These are phyloP conservation scores for Aporophyla nigra DNA, from an alignment of 2,888 invertebrate species.

Conservation along the genomic window DNA sequence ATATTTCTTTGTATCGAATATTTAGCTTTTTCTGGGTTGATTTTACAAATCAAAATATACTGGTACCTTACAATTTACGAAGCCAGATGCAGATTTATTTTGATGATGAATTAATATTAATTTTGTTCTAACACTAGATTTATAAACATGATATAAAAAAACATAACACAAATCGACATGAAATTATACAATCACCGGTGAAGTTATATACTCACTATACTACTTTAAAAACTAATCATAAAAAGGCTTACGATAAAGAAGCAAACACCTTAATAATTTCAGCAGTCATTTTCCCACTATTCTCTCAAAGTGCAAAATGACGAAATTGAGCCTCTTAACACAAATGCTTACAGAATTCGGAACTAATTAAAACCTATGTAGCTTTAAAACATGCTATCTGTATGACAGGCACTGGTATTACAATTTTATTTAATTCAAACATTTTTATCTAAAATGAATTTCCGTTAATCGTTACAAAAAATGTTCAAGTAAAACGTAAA, in stretches of 20 bases:
- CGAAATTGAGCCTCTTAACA: slow-evolving; percentile 26
- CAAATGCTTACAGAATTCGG: slow-evolving; percentile 5
- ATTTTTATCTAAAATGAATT: neutral
- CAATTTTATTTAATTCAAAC: no score
- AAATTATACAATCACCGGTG: slow-evolving; percentile 19
- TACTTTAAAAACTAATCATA: slow-evolving; percentile 20
- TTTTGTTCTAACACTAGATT: neutral
- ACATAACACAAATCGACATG: neutral
- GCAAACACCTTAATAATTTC: slow-evolving; percentile 5
- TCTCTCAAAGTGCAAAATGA: neutral
- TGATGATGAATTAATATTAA: neutral
- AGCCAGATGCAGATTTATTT: neutral
- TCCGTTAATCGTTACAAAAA: neutral
- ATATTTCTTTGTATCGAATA: neutral
- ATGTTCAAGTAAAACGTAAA: neutral
- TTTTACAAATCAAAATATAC: slow-evolving; percentile 1
- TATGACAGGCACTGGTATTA: no score
- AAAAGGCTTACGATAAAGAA: slow-evolving; percentile 21
- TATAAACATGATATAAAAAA: slow-evolving; percentile 9
- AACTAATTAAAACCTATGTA: neutral
- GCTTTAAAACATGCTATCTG: neutral
- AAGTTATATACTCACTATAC: slow-evolving; percentile 3
- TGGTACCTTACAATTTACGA: neutral
- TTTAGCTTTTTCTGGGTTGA: neutral
- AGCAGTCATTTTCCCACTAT: neutral